Conservation (phyloP, 2,797 vertebrate genomes). For the Labeo calbasu region DNA sequence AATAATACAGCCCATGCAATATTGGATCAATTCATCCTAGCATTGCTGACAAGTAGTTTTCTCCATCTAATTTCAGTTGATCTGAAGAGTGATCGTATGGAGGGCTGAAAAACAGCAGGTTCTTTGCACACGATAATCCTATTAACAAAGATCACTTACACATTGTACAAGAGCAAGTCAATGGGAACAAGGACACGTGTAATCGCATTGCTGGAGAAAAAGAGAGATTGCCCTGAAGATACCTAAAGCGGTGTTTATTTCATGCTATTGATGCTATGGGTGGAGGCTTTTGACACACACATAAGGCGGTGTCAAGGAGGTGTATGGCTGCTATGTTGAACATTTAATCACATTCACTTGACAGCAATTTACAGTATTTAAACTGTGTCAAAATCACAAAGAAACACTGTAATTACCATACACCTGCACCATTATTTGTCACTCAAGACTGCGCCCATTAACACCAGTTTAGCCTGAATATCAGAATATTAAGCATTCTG, state of each 20-base stretch:
- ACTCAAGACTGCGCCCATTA: not conserved
- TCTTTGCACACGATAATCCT: constrained; percentile 70
- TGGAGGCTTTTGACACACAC: constrained; percentile 62
- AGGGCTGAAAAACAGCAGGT: constrained; percentile 57
- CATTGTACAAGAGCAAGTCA: constrained; percentile 71
- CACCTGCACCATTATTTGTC: constrained; percentile 26
- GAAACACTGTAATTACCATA: constrained; percentile 36
- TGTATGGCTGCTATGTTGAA: constrained; percentile 3
- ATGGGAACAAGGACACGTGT: constrained; percentile 66
- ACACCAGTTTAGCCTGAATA: not conserved
- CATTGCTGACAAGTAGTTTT: constrained; percentile 41
- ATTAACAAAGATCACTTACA: constrained; percentile 76
- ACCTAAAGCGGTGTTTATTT: constrained; percentile 76
- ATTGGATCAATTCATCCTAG: not conserved
- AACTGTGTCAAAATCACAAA: constrained; percentile 15
- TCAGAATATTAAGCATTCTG: not conserved
- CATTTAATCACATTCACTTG: constrained; percentile 27
- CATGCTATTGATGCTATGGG: constrained; percentile 69
- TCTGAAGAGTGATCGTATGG: constrained; percentile 51
- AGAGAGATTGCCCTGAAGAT: constrained; percentile 73
- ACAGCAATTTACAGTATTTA: constrained; percentile 25
- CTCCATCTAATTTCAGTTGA: constrained; percentile 40
- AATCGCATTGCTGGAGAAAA: constrained; percentile 74
- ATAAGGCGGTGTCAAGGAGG: not conserved
- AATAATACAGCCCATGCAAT: not conserved